A percentile compares a stretch with the other conserved stretches of the same genome.
Conservation (phyloP, 2,113 vertebrate species). For the Paraplagusia blochii region DNA sequence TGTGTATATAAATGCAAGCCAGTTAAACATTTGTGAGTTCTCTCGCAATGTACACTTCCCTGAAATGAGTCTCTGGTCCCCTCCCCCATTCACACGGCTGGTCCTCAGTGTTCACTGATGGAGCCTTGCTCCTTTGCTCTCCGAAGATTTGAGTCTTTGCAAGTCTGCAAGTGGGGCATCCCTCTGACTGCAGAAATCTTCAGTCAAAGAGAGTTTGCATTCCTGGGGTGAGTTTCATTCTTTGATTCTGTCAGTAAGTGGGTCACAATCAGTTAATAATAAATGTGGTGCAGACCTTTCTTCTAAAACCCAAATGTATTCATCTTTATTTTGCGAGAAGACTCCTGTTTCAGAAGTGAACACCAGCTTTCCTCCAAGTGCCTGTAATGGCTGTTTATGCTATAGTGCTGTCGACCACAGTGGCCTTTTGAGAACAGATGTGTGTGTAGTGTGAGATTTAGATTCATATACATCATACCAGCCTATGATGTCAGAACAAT, state of each 20-base stretch:
- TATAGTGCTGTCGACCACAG: slow-evolving; percentile 19
- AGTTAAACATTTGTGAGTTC: slow-evolving; percentile 27
- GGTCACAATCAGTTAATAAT: slow-evolving; percentile 22
- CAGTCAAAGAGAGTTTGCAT: neutral
- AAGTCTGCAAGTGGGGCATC: neutral
- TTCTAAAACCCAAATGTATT: slow-evolving; percentile 15
- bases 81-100: slow-evolving; percentile 39
- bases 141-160: neutral
- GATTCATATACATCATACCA: slow-evolving; percentile 1
- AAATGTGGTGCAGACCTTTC: slow-evolving; percentile 8
- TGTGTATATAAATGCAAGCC: neutral
- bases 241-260: neutral
- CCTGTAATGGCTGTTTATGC: slow-evolving; percentile 51
- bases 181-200: neutral
- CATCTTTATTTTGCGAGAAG: slow-evolving; percentile 32
- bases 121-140: neutral
- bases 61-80: slow-evolving; percentile 44
- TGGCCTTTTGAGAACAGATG: slow-evolving; percentile 31
- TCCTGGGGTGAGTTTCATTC: neutral
- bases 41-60: slow-evolving; percentile 47
- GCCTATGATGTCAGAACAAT: slow-evolving; percentile 2
- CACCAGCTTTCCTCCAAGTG: slow-evolving; percentile 15
- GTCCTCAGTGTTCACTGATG: slow-evolving; percentile 12
- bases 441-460: slow-evolving; percentile 8
- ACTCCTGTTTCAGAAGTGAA: slow-evolving; percentile 16